Evolutionary conservation across 1,140 invertebrate genomes (phyloP).

Genomic region (Daktulosphaira vitifoliae): DNA sequence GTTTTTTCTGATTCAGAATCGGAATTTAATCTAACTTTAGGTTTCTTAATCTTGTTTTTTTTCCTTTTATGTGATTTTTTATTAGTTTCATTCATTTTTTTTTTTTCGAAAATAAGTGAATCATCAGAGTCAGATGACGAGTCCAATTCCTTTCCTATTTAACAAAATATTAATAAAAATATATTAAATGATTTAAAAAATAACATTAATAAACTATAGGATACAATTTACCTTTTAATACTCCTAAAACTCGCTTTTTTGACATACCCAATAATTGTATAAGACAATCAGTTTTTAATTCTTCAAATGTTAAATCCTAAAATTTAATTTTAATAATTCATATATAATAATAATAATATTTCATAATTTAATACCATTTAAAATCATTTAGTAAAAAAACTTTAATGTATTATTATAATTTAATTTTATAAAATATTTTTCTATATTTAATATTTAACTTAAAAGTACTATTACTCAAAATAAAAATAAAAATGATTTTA

Average conservation of each 20-base stretch:
- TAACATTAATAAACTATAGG: neutral
- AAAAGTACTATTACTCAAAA: too few species aligned
- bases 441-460: too few species aligned
- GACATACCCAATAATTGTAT: conserved; percentile 41
- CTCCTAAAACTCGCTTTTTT: conserved; percentile 39
- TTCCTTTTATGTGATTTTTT: conserved; percentile 23
- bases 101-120: neutral
- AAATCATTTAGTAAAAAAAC: too few species aligned
- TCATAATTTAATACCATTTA: too few species aligned
- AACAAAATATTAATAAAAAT: neutral
- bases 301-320: conserved; percentile 37
- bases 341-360: neutral
- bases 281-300: conserved; percentile 41
- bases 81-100: neutral
- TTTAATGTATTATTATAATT: too few species aligned
- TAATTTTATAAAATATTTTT: too few species aligned
- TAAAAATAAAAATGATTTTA: too few species aligned
- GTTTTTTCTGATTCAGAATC: neutral
- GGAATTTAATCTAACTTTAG: neutral
- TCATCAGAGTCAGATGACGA: conserved; percentile 28
- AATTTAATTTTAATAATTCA: neutral
- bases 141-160: conserved; percentile 1
- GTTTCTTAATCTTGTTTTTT: neutral
- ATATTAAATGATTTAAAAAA: neutral
- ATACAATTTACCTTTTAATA: conserved; percentile 38